Base-by-base conservation (phyloP, 2,113 vertebrate genomes). In the Mugil cephalus region DNA sequence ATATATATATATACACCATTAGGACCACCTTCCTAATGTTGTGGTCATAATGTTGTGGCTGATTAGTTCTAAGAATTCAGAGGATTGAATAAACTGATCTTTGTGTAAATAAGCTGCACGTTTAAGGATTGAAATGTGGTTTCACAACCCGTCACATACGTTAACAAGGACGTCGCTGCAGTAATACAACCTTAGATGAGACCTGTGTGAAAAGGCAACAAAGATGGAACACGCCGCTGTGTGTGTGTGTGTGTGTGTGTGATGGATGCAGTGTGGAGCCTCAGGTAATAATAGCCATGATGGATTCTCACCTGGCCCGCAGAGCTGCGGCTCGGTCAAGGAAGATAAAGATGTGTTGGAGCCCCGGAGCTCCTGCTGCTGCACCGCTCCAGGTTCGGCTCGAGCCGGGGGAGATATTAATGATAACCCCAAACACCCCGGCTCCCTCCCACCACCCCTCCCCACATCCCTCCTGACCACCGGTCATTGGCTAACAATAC, bases 231-330 rank as follows among this genome's bases (percentile, higher is more conserved):
- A 67, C 13, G 36, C 12, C 35, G 56, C 40, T 58, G 56, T 56
- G 51, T 39, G 48, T 55, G 63, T 46, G 47, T 79, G 51, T 39
- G 35, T 50, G 46, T 59, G 45, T 69, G 60, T 63, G 66, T 76
- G 84, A 83, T 80, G 61, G 77, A 83, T 86, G 73, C 52, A 15
- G 56, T 43, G 74, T 17, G 1, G 7, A 77, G 65, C 69, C 61
- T 65, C 61, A 68, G 80, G 80, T 87, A 87, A 87, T 81, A 79
- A 81, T 69, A 79, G 78, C 74, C 47, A 56, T 84, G 84, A 87
- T 87, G 77, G 77, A 84, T 87, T 81, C 77, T 78, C 85, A 84
- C 55, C 80, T 74, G 77, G 80, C 51, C 69, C 7, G 15, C 48
- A 0, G 38, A 73, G 72, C 77, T 30, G 77, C 55, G 3, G 42